phyloP scores from a whole-genome alignment of 2,888 invertebrate species.

The Pterostichus niger region DNA sequence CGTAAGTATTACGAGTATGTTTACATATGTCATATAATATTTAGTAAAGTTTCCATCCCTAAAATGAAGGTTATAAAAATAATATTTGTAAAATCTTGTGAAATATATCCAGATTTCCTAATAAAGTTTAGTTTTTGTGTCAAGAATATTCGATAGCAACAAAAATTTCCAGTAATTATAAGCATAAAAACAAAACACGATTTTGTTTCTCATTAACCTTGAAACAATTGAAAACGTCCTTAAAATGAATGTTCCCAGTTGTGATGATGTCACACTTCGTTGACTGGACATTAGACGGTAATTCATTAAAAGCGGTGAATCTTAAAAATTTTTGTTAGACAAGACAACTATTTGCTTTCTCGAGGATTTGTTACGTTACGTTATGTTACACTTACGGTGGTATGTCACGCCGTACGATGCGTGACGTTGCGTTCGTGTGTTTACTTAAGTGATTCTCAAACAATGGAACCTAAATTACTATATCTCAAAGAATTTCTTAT shows the following conservation, averaged over 20 bases:
- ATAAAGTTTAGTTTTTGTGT: background rate
- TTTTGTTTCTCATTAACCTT: slow-evolving; percentile 9
- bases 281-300: background rate
- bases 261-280: slow-evolving; percentile 6
- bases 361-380: too few species aligned
- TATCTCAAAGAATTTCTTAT: too few species aligned
- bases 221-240: slow-evolving; percentile 6
- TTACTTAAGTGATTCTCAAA: too few species aligned
- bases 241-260: background rate
- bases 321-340: background rate
- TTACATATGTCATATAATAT: background rate
- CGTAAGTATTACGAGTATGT: too few species aligned
- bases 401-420: too few species aligned
- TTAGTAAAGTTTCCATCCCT: background rate
- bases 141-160: background rate
- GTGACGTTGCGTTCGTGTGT: too few species aligned
- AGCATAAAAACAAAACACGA: too few species aligned
- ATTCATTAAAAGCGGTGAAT: slow-evolving; percentile 9
- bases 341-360: too few species aligned
- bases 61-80: too few species aligned
- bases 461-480: too few species aligned
- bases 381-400: too few species aligned
- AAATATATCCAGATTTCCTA: background rate
- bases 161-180: too few species aligned
- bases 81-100: background rate